Base-by-base conservation (phyloP, 2,113 vertebrate genomes). In the Amia ocellicauda region DNA sequence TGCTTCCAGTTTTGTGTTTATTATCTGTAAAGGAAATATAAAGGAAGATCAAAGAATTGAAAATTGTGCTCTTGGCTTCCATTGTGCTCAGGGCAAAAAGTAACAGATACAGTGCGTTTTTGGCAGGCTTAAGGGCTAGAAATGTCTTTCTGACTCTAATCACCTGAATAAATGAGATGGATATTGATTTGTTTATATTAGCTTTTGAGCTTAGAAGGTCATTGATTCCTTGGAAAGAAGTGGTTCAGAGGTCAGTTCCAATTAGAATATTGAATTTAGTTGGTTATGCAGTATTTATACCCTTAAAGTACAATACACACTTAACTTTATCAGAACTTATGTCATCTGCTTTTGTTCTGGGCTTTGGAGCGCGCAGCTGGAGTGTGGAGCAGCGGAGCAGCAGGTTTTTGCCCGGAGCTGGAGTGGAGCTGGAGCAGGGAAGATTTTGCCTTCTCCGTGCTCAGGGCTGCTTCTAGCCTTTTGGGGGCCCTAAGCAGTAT, bases 121-220 rank as follows among this genome's bases (percentile, higher is more conserved):
- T 73, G 71, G 74, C 74, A 70, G 58, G 2, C 1, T 41, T 9
- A 31, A 42, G 16, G 61, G 63, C 63, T 64, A 72, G 66, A 77
- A 77, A 80, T 69, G 52, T 68, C 67, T 69, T 67, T 66, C 68
- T 23, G 36, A 47, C 58, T 60, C 67, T 77, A 72, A 77, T 76
- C 69, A 70, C 67, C 69, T 72, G 69, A 69, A 71, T 74, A 73
- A 77, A 80, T 73, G 50, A 74, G 78, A 80, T 77, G 75, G 75
- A 64, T 80, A 80, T 80, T 70, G 78, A 80, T 77, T 75, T 64
- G 69, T 69, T 77, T 75, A 61, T 58, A 74, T 75, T 70, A 74
- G 70, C 74, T 71, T 75, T 70, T 73, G 63, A 69, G 56, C 58
- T 71, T 47, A n/a, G 51, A 66, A 69, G 62, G 64, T 67, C 73